Conservation (phyloP, 2,888 invertebrate species). For the Eledona agricola region DNA sequence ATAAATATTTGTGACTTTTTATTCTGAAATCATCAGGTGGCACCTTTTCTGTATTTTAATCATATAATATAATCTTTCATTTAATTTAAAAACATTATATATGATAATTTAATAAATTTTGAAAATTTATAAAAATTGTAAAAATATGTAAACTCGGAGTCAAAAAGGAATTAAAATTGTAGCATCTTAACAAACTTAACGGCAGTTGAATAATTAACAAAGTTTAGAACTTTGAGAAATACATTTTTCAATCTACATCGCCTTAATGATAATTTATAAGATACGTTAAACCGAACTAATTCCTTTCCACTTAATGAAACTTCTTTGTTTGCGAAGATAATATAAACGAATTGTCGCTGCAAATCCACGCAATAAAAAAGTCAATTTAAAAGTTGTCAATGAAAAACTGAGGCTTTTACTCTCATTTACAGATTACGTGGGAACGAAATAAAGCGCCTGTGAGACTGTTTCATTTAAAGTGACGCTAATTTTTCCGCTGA, state of each 20-base stretch:
- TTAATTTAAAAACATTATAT: no score
- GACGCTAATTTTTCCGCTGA: no score
- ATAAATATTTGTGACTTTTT: no score
- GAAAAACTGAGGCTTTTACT: background rate
- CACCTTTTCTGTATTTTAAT: no score
- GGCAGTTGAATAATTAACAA: conserved; percentile 15
- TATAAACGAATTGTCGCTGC: conserved; percentile 2
- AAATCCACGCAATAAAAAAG: conserved; percentile 16
- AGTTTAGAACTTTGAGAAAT: conserved; percentile 9
- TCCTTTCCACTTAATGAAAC: no score
- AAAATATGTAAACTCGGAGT: no score
- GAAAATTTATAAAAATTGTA: background rate
- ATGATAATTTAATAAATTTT: background rate
- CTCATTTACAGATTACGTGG: background rate
- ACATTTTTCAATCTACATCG: conserved; percentile 3
- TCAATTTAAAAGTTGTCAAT: conserved; percentile 11
- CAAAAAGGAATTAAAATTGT: conserved; percentile 5
- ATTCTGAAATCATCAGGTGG: no score
- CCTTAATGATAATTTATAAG: no score
- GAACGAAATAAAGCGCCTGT: no score
- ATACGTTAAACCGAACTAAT: no score
- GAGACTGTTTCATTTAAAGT: no score
- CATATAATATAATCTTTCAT: no score
- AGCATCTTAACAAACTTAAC: conserved; percentile 7
- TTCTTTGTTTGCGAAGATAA: conserved; percentile 12